phyloP scores from a whole-genome alignment of 1,140 invertebrate species.

The Pachyrhynchus sulphureomaculatus region DNA sequence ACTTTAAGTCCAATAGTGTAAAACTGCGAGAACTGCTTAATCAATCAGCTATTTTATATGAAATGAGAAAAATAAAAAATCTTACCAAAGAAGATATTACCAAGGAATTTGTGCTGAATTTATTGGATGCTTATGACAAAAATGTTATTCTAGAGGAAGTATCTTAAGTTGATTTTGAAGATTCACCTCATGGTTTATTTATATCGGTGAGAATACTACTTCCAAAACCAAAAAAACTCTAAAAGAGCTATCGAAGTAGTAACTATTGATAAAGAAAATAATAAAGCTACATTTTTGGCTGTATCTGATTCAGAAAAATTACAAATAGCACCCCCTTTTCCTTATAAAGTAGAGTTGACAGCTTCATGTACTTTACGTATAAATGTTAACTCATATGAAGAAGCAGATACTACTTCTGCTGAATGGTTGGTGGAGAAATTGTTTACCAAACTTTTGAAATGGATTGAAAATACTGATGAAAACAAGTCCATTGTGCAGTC shows the following conservation, averaged over 20 bases:
- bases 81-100: conserved; percentile 36
- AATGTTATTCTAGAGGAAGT: conserved; percentile 29
- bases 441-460: conserved; percentile 67
- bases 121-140: conserved; percentile 45
- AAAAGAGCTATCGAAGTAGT: conserved; percentile 46
- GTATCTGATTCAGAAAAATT: conserved; percentile 32
- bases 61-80: conserved; percentile 39
- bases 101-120: conserved; percentile 36
- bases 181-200: conserved; percentile 34
- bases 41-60: conserved; percentile 39
- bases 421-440: conserved; percentile 59
- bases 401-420: conserved; percentile 49
- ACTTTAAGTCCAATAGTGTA: conserved; percentile 26
- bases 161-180: conserved; percentile 28
- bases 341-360: conserved; percentile 43
- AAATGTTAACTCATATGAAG: conserved; percentile 36
- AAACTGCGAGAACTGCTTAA: conserved; percentile 38
- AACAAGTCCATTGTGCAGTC: conserved; percentile 57
- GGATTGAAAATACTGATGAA: conserved; percentile 55
- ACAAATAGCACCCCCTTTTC: conserved; percentile 41
- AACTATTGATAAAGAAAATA: conserved; percentile 42
- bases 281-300: conserved; percentile 39
- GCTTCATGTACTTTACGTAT: conserved; percentile 36
- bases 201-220: conserved; percentile 45
- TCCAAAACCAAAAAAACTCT: conserved; percentile 33